A percentile compares a stretch with the other conserved stretches of the same genome.
Evolutionary conservation across 2,888 invertebrate species (phyloP).

Genomic region (Melanostoma scalare): DNA sequence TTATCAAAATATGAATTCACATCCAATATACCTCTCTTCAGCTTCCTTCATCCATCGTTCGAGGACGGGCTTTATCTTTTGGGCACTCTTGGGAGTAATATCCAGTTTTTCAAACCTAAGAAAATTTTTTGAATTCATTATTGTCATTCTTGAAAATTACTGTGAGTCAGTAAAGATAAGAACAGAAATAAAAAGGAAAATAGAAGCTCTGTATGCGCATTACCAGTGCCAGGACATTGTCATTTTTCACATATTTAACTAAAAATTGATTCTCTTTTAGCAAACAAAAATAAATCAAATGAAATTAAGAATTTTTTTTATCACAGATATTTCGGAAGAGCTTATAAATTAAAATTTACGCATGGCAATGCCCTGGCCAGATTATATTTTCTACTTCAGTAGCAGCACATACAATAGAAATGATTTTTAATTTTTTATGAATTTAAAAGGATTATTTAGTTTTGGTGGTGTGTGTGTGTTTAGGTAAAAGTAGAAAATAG

Average conservation of each 20-base stretch:
- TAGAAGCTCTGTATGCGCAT: constrained; percentile 74
- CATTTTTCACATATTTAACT: constrained; percentile 78
- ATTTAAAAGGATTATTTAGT: neutral
- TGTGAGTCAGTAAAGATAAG: constrained; percentile 14
- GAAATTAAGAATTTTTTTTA: constrained; percentile 24
- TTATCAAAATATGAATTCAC: neutral
- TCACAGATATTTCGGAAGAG: constrained; percentile 31
- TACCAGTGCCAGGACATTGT: constrained; percentile 87
- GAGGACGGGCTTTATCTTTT: constrained; percentile 99
- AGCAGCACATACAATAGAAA: constrained; percentile 69
- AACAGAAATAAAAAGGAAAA: constrained; percentile 28
- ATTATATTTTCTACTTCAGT: constrained; percentile 76
- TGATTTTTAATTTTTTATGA: no score
- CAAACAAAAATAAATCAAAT: constrained; percentile 54
- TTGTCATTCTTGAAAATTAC: neutral
- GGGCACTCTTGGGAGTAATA: constrained; percentile 99
- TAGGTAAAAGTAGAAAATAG: no score
- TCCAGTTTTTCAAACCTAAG: constrained; percentile 98
- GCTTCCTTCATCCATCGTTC: constrained; percentile 99
- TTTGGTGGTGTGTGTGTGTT: no score
- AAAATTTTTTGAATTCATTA: constrained; percentile 14
- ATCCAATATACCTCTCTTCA: constrained; percentile 91
- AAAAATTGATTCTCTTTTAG: constrained; percentile 9
- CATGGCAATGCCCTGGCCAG: constrained; percentile 95
- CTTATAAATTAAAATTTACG: constrained; percentile 41